Conservation (phyloP, 2,797 vertebrate genomes). For the Babyrousa celebensis region DNA sequence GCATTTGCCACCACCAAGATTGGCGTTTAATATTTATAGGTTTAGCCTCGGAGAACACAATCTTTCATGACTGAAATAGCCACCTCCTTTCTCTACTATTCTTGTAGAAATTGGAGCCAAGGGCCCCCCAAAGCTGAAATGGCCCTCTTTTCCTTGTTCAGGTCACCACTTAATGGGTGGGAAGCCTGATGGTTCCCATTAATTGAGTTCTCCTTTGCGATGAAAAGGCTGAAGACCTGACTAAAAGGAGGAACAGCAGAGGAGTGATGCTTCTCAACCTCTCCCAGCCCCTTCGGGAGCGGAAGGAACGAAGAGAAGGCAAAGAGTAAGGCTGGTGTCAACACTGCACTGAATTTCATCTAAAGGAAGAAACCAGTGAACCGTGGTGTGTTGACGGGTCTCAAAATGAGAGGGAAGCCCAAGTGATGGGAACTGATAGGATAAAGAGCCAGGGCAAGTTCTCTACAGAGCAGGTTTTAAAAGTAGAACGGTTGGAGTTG, state of each 20-base stretch:
- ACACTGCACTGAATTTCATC: conserved; percentile 28
- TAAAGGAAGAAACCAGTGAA: background rate
- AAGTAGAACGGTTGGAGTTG: background rate
- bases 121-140: conserved; percentile 66
- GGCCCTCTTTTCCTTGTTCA: conserved; percentile 39
- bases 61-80: conserved; percentile 68
- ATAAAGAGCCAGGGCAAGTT: conserved; percentile 54
- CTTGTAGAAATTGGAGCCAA: conserved; percentile 71
- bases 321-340: conserved; percentile 26
- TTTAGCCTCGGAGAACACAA: conserved; percentile 76
- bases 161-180: conserved; percentile 40
- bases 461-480: background rate
- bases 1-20: conserved; percentile 78
- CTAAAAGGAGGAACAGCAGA: conserved; percentile 54
- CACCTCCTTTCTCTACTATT: conserved; percentile 52
- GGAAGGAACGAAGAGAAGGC: conserved; percentile 59
- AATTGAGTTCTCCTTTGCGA: conserved; percentile 67
- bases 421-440: conserved; percentile 9
- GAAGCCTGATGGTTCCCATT: conserved; percentile 58
- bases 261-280: background rate
- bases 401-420: conserved; percentile 22
- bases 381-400: background rate
- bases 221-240: conserved; percentile 48
- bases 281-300: background rate
- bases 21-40: conserved; percentile 83